Conservation (phyloP, 2,797 vertebrate species). For the Botia kubotai region DNA sequence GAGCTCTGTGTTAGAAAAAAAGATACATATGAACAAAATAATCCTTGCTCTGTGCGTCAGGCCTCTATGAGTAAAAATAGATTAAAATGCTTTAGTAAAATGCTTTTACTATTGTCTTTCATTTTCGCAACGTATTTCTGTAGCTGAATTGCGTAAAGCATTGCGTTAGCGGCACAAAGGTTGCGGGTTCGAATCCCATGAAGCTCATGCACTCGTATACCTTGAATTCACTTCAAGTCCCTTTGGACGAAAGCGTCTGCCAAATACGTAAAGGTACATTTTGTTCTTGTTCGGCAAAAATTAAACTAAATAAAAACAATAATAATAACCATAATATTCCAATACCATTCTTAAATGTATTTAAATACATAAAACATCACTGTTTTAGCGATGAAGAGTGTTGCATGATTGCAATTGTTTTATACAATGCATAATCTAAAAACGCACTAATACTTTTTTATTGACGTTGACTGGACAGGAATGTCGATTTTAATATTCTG, state of each 20-base stretch:
- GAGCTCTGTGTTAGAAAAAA: not conserved
- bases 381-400: not conserved
- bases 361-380: not conserved
- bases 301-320: too few species aligned
- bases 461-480: not conserved
- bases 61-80: too few species aligned
- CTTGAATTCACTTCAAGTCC: too few species aligned
- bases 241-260: too few species aligned
- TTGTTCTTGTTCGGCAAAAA: too few species aligned
- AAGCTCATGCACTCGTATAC: too few species aligned
- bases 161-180: too few species aligned
- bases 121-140: too few species aligned
- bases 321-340: not conserved
- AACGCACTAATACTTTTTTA: not conserved
- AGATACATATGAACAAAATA: not conserved
- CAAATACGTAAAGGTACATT: too few species aligned
- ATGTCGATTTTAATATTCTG: not conserved
- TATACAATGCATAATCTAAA: not conserved
- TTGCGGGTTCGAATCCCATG: too few species aligned
- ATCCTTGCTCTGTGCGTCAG: not conserved
- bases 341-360: not conserved
- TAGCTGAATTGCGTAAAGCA: too few species aligned
- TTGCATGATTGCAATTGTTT: not conserved
- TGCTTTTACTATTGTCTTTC: too few species aligned
- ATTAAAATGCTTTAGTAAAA: not conserved